These are phyloP conservation scores for Thryonomys swinderianus DNA, from an alignment of 2,113 vertebrate genomes.

Conservation along the genomic window DNA sequence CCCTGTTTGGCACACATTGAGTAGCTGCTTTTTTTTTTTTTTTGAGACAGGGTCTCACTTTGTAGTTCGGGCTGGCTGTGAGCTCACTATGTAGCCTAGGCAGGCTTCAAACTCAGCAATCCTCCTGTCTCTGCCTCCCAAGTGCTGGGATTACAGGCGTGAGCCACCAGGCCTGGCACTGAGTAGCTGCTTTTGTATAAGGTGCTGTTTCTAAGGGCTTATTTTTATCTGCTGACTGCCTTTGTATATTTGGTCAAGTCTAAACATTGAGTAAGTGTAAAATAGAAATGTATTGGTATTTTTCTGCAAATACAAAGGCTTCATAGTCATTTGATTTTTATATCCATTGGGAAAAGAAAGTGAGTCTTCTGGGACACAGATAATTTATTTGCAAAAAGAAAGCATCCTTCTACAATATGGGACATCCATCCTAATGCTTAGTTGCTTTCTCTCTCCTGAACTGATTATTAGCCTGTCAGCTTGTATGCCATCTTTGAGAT, in stretches of 20 bases:
- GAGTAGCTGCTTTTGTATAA: slow-evolving; percentile 6
- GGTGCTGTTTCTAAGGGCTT: neutral
- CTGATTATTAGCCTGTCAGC: neutral
- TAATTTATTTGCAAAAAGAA: neutral
- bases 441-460: neutral
- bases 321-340: neutral
- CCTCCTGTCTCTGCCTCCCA: too few relatives aligned
- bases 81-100: too few relatives aligned
- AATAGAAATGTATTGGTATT: slow-evolving; percentile 11
- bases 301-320: neutral
- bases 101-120: too few relatives aligned
- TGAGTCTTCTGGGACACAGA: neutral
- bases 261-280: slow-evolving; percentile 18
- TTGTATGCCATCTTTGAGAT: neutral
- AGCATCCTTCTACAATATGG: neutral
- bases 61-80: too few relatives aligned
- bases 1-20: neutral
- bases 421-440: neutral
- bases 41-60: too few relatives aligned
- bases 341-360: neutral
- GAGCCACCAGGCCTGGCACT: too few relatives aligned
- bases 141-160: too few relatives aligned
- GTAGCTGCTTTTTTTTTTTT: slow-evolving; percentile 18
- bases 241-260: slow-evolving; percentile 36
- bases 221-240: slow-evolving; percentile 23